Base-by-base conservation (phyloP, 2,888 invertebrate genomes). In the Ectemnius lituratus region DNA sequence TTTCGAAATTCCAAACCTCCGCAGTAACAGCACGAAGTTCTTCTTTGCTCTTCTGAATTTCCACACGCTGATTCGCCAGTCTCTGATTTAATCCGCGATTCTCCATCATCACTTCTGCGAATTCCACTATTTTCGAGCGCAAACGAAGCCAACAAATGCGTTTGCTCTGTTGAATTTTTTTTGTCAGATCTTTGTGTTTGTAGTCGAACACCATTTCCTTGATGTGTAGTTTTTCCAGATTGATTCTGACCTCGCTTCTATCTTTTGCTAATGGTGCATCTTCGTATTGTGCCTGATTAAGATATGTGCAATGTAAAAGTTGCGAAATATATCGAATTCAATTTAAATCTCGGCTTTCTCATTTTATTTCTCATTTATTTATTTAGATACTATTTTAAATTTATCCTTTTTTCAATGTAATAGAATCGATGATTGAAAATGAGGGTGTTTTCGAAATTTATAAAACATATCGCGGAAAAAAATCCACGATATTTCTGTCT, bases 221-320 rank as follows among this genome's bases (percentile, higher is more conserved):
- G n/a, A 52, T 52, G 14, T 52, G n/a, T 2, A 52, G 16, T 16
- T 52, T 52, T 13, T 52, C n/a, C 4, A 52, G 52, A 13, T 52
- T 14, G 16, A 14, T 52, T 52, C 13, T 52, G 4, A 13, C 52
- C 16, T 14, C 16, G 14, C 16, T 52, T 16, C 52, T 14, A 5
- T 1, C 52, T 52, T 52, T 14, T 14, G 52, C 52, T n/a, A 52
- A n/a, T 14, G 52, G 52, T 1, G 16, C n/a, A 5, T 8, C 52
- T 14, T 52, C 52, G 52, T 52, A 52, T 52, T 52, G 14, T 52
- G 52, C 52, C 52, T 52, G 16, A 52, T 23, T 52, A 52, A 37
- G 37, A 37, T 37, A 37, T 11, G 37, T 37, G 37, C 2, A 11
- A 37, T 37, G 37, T 37, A 37, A 6, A 4, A 37, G 37, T 1